Evolutionary conservation across 2,888 invertebrate genomes (phyloP), one percentile per base, ranked within the genome.

Genomic region (Tineola bisselliella): DNA sequence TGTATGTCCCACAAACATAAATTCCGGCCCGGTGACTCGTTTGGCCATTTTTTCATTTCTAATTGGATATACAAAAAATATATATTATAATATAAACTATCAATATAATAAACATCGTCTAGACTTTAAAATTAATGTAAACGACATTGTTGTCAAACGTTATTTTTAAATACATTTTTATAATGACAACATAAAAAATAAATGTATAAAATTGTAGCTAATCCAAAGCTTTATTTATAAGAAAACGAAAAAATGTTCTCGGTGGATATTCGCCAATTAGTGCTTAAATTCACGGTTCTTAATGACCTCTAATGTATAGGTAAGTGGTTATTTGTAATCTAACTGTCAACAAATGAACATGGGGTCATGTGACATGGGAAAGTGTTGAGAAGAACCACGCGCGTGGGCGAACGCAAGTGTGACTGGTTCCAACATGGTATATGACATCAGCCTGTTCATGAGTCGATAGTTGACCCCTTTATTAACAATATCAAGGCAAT

Each of bases 341-440:
- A 58, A 33, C 58, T 33, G 58, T 33, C 33, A 15, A 58, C 58
- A 58, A 25, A 19, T 31, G n/a, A 15, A 17, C n/a, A 2, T 15
- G 56, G 58, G 31, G 58, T 33, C 58, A 58, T 25, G 58, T 25
- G 58, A 58, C 33, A 58, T 25, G 58, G 58, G 58, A 58, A 58
- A 58, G 58, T 33, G 33, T 33, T 58, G 19, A n/a, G 56, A 56
- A 48, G 56, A 25, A 30, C 56, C 19, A 12, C 38, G n/a, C n/a
- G 25, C 25, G 25, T 6, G 4, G 25, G 58, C 58, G 33, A 15
- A 58, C 58, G 58, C 58, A 33, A 12, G 15, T 17, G 58, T 30
- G 58, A 58, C 58, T 58, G 58, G 58, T 58, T 58, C 30, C 19
- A n/a, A 48, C 48, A 17, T 13, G 17, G 13, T 25, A 33, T 18